phyloP scores from a whole-genome alignment of 2,888 invertebrate species.

The Cheiracanthium punctorium region DNA sequence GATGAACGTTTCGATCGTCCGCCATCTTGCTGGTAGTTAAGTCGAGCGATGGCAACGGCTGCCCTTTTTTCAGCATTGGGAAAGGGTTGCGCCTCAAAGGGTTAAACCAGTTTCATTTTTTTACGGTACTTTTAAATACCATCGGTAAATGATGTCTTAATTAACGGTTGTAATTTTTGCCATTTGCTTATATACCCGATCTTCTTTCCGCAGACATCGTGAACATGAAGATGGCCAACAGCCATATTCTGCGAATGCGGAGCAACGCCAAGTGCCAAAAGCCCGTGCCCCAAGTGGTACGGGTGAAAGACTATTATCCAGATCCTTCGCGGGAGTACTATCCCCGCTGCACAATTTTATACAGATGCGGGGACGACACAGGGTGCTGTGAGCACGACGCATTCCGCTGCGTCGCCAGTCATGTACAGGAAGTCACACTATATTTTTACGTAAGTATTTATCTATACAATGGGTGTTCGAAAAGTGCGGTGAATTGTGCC shows the following conservation, averaged over 20 bases:
- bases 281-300: conserved; percentile 84
- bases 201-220: conserved; percentile 22
- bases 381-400: conserved; percentile 84
- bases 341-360: conserved; percentile 89
- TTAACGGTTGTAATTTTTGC: neutral
- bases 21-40: no score
- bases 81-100: no score
- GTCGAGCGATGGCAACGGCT: no score
- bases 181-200: neutral
- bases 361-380: conserved; percentile 90
- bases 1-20: no score
- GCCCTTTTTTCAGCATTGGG: no score
- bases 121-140: no score
- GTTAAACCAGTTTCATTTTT: no score
- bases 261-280: conserved; percentile 78
- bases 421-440: conserved; percentile 61
- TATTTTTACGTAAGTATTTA: conserved; percentile 64
- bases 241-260: conserved; percentile 50
- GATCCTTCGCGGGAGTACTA: conserved; percentile 84
- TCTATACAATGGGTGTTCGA: no score
- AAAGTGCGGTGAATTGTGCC: no score
- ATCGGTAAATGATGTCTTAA: neutral
- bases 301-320: conserved; percentile 83
- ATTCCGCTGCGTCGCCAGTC: conserved; percentile 54
- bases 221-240: conserved; percentile 57